Base-by-base conservation (phyloP, 2,113 vertebrate species). In the Forbesichthys agassizii region DNA sequence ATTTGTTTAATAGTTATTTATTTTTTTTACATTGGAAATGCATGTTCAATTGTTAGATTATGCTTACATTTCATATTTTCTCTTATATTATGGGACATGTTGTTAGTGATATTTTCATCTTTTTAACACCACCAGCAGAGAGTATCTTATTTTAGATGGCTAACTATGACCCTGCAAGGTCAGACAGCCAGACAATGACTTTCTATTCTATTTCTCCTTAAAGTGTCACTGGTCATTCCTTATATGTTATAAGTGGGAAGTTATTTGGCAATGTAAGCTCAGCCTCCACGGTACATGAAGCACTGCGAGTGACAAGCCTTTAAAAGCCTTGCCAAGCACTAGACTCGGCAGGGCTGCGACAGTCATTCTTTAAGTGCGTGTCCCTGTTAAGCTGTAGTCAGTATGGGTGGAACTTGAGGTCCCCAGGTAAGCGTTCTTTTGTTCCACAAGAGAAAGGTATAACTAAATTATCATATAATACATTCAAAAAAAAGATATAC, bases 371-470 rank as follows among this genome's bases (percentile, higher is more conserved):
- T 69, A 77, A 70, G 64, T 56, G 74, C 68, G 72, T 4, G 54
- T 56, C 54, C 77, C 58, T 56, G 73, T 82, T 88, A 81, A 80
- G 85, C 77, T 86, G 77, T 85, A 89, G 85, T 86, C 83, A 78
- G 88, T 90, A 81, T 81, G 85, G 51, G n/a, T 27, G 27, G 27
- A 27, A 27, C 27, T 27, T 27, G n/a, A 53, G n/a, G 12, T 5
- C 12, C 51, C 51, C 51, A 53, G 51, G n/a, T 14, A n/a, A 53
- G 9, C 12, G 2, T 53, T 53, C 12, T 12, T 14, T 12, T 53
- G 12, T 14, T 11, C 12, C 51, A 53, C 12, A 53, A n/a, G n/a
- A 53, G 5, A n/a, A 53, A n/a, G n/a, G n/a, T 53, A 53, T 53
- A 53, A 11, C 11, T 53, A 18, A 20, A 57, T 57, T 27, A 27